A percentile compares a stretch with the other conserved stretches of the same genome.
Conservation (phyloP, 2,888 invertebrate genomes). For the Aporophyla nigra region DNA sequence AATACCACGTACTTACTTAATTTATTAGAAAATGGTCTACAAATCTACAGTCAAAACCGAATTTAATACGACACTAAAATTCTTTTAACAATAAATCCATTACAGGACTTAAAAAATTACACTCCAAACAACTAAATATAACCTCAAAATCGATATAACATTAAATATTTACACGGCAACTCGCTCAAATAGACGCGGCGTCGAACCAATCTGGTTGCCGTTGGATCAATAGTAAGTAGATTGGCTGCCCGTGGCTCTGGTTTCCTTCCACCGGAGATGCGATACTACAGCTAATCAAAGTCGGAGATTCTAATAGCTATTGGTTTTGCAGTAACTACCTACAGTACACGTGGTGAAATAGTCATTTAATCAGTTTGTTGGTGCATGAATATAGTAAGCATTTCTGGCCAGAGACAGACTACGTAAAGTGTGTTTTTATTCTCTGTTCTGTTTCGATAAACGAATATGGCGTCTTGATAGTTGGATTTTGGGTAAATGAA, state of each 20-base stretch:
- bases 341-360: background rate
- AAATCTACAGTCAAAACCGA: background rate
- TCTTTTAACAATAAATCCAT: background rate
- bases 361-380: background rate
- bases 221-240: constrained; percentile 61
- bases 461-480: background rate
- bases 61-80: background rate
- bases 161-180: constrained; percentile 47
- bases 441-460: background rate
- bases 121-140: constrained; percentile 2
- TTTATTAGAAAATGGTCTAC: too few species aligned
- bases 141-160: constrained; percentile 43
- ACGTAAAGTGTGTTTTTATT: background rate
- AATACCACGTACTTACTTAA: background rate
- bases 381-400: too few species aligned
- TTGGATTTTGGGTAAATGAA: background rate
- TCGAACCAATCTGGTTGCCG: constrained; percentile 26
- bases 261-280: constrained; percentile 59
- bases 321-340: constrained; percentile 13
- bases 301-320: constrained; percentile 21
- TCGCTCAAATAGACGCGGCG: constrained; percentile 12
- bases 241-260: constrained; percentile 55
- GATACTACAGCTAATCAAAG: constrained; percentile 49
- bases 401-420: background rate
- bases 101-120: background rate